Evolutionary conservation across 1,140 invertebrate species (phyloP).

Genomic region (Drosophila seguyi): DNA sequence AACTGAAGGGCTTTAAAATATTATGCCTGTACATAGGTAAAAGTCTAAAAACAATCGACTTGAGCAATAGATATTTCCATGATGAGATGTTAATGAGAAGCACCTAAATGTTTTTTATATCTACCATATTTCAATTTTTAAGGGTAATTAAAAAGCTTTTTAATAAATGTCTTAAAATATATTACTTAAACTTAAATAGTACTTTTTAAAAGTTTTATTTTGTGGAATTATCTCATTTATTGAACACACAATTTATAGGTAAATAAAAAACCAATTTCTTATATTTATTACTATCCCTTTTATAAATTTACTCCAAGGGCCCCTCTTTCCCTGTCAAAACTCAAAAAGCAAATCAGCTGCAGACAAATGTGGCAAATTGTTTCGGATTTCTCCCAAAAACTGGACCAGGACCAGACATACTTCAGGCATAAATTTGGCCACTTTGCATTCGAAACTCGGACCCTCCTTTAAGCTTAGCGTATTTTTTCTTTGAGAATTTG

Average conservation of each 20-base stretch:
- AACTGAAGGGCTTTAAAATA: background rate
- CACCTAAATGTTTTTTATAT: background rate
- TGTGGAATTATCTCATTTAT: too few species aligned
- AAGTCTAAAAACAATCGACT: background rate
- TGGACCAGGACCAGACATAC: slow-evolving; percentile 47
- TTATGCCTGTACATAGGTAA: too few species aligned
- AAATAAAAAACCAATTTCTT: background rate
- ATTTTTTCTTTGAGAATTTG: slow-evolving; percentile 56
- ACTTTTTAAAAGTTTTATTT: too few species aligned
- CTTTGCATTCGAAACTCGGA: slow-evolving; percentile 58
- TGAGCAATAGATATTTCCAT: background rate
- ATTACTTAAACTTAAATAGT: too few species aligned
- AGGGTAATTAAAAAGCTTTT: background rate
- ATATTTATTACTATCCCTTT: background rate
- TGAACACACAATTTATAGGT: background rate
- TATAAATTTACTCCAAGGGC: background rate
- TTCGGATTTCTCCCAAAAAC: slow-evolving; percentile 9
- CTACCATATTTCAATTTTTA: too few species aligned
- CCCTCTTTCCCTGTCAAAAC: background rate
- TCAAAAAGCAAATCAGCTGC: slow-evolving; percentile 44
- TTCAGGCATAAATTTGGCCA: slow-evolving; percentile 76
- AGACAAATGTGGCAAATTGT: slow-evolving; percentile 49
- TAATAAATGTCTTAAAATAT: background rate
- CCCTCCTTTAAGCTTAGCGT: slow-evolving; percentile 50
- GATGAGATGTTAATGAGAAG: too few species aligned